Evolutionary conservation across 2,113 vertebrate species (phyloP), one percentile per base, ranked within the genome.

Genomic region (Hoplias malabaricus): DNA sequence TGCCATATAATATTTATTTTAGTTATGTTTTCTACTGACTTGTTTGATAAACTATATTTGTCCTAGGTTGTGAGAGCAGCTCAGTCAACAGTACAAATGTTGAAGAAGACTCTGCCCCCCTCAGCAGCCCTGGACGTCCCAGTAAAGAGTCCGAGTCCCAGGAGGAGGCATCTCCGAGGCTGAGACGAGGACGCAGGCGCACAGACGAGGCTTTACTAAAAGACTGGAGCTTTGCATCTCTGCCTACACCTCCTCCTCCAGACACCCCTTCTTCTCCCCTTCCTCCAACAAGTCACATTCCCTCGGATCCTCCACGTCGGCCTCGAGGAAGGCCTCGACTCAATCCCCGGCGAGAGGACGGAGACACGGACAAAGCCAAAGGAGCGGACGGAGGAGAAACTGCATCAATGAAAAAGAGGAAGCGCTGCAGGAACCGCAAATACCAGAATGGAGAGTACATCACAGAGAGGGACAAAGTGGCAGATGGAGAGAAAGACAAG

Each of bases 401-500:
- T 0, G 91, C 93, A 9, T 54, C 92, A 78, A 90, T 92, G 73
- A 97, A 95, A 92, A 98, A 96, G 74, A 93, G 97, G 79, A 92
- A 92, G 77, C 92, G 96, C 25, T 96, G 95, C 90, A 95, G 95
- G 71, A 98, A 91, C 87, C 92, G 92, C 75, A 99, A 96, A 81
- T 98, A 99, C 80, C 96, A 98, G 88, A 98, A 93, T 0, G 97
- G 96, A 40, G 97, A 98, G 48, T 98, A 98, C 86, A 83, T 98
- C 85, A 96, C 94, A 0, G 96, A 96, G 85, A 93, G 92, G 61
- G 95, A 95, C 80, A 93, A 90, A 72, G 80, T 86, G 65, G 89
- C 85, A 34, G 90, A 90, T 16, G 91, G 86, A 54, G 91, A 86
- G 42, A 90, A 85, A 38, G 89, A 86, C 5, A 82, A 87, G 38